phyloP scores from a whole-genome alignment of 2,113 vertebrate species.

The Rattus norvegicus region DNA sequence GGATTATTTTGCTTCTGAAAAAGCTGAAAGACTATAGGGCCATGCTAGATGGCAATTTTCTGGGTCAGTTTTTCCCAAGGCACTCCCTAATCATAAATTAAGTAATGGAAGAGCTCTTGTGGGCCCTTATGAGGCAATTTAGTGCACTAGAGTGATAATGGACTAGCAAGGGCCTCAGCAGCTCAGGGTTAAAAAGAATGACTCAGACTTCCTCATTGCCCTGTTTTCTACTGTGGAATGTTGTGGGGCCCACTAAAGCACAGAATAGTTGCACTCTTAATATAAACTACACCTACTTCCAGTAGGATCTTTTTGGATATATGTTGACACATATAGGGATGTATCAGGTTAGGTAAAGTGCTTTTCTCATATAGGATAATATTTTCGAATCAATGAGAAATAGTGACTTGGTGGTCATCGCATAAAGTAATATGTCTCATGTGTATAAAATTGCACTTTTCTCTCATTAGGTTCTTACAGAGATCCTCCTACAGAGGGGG shows the following conservation, averaged over 20 bases:
- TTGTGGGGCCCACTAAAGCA: background rate
- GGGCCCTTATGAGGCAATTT: conserved; percentile 30
- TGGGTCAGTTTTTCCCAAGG: conserved; percentile 46
- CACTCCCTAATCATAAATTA: conserved; percentile 49
- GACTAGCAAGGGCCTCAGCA: background rate
- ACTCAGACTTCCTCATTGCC: background rate
- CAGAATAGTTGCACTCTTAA: background rate
- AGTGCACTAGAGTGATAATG: background rate
- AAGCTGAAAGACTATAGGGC: conserved; percentile 19
- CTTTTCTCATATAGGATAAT: background rate
- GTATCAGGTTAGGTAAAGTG: background rate
- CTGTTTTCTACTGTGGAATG: background rate
- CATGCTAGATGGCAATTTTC: conserved; percentile 36
- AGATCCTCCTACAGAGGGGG: background rate
- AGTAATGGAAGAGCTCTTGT: conserved; percentile 23
- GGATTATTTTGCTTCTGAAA: conserved; percentile 43
- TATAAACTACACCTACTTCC: background rate
- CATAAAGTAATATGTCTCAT: background rate
- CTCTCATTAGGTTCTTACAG: background rate
- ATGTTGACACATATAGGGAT: background rate
- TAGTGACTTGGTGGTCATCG: background rate
- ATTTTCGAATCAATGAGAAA: background rate
- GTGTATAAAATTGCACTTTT: background rate
- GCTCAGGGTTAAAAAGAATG: conserved; percentile 2
- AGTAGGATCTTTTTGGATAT: background rate